Evolutionary conservation across 2,797 vertebrate species (phyloP).

Genomic region (Brachymystax lenok): DNA sequence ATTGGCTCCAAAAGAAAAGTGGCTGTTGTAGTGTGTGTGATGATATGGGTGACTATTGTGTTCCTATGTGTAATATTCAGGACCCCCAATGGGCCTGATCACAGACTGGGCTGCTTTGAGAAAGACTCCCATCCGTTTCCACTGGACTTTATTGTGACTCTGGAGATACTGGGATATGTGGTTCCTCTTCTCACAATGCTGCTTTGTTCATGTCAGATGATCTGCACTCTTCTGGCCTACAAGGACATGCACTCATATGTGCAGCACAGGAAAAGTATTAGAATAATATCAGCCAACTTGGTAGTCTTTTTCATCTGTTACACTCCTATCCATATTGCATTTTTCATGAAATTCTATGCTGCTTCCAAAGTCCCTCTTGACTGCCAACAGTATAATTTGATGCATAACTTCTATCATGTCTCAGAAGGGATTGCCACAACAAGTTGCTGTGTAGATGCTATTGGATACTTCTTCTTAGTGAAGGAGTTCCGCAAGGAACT

Average conservation of each 20-base stretch:
- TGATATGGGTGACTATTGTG: slow-evolving; percentile 38
- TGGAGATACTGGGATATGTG: slow-evolving; percentile 52
- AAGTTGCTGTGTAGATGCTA: slow-evolving; percentile 73
- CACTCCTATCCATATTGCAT: slow-evolving; percentile 62
- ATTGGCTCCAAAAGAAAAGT: slow-evolving; percentile 17
- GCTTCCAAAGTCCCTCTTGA: rapidly evolving
- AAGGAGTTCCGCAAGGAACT: slow-evolving; percentile 17
- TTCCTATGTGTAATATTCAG: slow-evolving; percentile 9
- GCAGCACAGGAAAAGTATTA: slow-evolving; percentile 44
- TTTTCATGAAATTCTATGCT: slow-evolving; percentile 31
- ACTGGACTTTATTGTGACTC: background rate
- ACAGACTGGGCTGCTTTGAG: slow-evolving; percentile 19
- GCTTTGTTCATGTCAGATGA: slow-evolving; percentile 43
- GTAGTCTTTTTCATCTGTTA: slow-evolving; percentile 69
- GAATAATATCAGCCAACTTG: slow-evolving; percentile 62
- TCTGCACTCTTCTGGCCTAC: slow-evolving; percentile 22
- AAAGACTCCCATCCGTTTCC: background rate
- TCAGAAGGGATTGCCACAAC: slow-evolving; percentile 60
- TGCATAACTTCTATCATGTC: background rate
- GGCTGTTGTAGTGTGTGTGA: slow-evolving; percentile 27
- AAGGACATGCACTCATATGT: background rate
- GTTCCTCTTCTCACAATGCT: slow-evolving; percentile 37
- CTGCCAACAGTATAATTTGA: slow-evolving; percentile 7
- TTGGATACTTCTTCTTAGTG: slow-evolving; percentile 74
- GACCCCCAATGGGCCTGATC: rapidly evolving